phyloP scores from a whole-genome alignment of 1,140 invertebrate species.

The Neodiprion pinetum region DNA sequence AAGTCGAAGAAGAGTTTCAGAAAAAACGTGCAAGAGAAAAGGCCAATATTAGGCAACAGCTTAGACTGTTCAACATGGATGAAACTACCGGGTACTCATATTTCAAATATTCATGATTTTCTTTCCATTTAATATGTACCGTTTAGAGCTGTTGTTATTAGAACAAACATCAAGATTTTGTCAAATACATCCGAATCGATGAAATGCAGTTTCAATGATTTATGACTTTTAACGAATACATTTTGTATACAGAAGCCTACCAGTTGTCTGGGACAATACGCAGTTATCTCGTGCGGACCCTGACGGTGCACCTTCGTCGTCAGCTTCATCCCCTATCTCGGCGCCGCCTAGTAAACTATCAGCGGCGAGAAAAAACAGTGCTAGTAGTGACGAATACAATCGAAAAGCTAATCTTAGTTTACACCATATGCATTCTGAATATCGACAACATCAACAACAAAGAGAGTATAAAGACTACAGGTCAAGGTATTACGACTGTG shows the following conservation, averaged over 20 bases:
- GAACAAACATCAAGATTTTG: neutral
- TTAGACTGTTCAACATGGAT: constrained; percentile 70
- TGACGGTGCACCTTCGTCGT: constrained; percentile 69
- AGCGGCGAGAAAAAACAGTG: constrained; percentile 35
- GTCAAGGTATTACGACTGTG: constrained; percentile 52
- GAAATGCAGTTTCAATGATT: constrained; percentile 9
- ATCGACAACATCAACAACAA: constrained; percentile 45
- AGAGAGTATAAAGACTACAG: constrained; percentile 64
- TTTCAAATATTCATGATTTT: constrained; percentile 28
- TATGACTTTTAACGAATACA: constrained; percentile 35
- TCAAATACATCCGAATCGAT: constrained; percentile 7
- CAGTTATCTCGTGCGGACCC: constrained; percentile 65
- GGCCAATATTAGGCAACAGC: constrained; percentile 75
- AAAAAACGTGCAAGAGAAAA: constrained; percentile 77
- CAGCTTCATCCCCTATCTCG: constrained; percentile 51
- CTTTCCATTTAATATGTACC: constrained; percentile 25
- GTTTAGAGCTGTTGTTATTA: constrained; percentile 12
- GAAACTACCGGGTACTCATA: constrained; percentile 54
- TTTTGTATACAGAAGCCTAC: constrained; percentile 41
- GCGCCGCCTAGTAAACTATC: constrained; percentile 34
- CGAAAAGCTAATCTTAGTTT: constrained; percentile 38
- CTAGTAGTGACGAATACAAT: constrained; percentile 39
- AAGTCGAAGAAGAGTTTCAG: constrained; percentile 78
- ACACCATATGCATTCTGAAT: constrained; percentile 57
- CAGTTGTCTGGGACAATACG: constrained; percentile 38